phyloP scores from a whole-genome alignment of 2,797 vertebrate species.

The Oreortyx pictus region DNA sequence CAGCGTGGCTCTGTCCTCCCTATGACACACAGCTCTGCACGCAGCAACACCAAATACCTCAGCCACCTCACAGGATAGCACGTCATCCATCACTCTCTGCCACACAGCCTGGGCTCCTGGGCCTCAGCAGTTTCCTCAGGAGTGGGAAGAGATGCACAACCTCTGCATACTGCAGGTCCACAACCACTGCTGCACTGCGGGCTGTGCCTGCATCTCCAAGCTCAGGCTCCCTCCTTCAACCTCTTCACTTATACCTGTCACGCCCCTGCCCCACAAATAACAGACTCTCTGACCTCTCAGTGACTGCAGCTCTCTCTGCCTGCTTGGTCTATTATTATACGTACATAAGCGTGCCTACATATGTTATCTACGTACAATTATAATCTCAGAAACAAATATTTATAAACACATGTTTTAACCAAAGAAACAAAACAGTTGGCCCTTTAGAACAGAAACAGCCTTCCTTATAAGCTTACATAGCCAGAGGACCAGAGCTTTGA shows the following conservation, averaged over 20 bases:
- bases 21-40: neutral
- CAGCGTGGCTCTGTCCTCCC: neutral
- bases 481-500: neutral
- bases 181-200: neutral
- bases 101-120: neutral
- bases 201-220: neutral
- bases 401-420: neutral
- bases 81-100: accelerated
- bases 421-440: neutral
- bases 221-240: neutral
- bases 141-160: neutral
- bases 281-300: neutral
- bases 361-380: neutral
- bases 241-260: neutral
- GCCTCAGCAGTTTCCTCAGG: neutral
- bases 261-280: neutral
- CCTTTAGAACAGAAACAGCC: neutral
- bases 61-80: neutral
- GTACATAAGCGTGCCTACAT: neutral
- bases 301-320: neutral
- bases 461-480: neutral
- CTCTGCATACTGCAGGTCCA: neutral
- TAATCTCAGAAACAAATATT: neutral
- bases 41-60: neutral
- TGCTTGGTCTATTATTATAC: neutral